These are phyloP conservation scores for Parapristionchus giblindavisi DNA, from an alignment of 2,888 invertebrate species.

Conservation along the genomic window DNA sequence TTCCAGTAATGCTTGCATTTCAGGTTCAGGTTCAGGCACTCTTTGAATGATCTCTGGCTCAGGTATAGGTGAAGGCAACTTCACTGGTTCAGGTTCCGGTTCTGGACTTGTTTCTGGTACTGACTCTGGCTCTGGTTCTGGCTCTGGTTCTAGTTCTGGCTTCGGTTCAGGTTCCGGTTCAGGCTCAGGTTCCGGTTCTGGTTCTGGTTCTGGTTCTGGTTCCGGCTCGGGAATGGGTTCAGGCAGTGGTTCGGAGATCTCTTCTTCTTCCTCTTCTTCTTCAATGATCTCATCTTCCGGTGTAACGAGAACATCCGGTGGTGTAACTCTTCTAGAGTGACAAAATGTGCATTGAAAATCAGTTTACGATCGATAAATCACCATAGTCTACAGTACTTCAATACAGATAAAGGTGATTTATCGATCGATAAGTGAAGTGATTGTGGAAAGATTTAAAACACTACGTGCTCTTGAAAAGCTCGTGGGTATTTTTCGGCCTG, in stretches of 20 bases:
- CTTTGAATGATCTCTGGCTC: background rate
- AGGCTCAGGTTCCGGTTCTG: constrained; percentile 22
- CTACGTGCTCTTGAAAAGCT: too few species aligned
- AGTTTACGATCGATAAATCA: background rate
- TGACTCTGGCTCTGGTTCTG: constrained; percentile 30
- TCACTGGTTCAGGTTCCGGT: constrained; percentile 28
- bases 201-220: constrained; percentile 35
- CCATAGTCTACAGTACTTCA: background rate
- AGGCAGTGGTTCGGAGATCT: constrained; percentile 28
- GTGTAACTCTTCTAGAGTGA: constrained; percentile 24
- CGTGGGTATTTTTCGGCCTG: too few species aligned
- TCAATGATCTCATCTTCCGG: constrained; percentile 28
- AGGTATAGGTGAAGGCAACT: background rate
- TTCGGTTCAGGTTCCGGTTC: constrained; percentile 28
- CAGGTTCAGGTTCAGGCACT: constrained; percentile 14
- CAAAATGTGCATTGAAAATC: background rate
- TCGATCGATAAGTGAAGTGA: too few species aligned
- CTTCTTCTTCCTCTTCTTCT: constrained; percentile 21
- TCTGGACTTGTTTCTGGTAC: constrained; percentile 12
- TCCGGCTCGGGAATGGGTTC: constrained; percentile 36
- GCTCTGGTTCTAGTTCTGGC: constrained; percentile 22
- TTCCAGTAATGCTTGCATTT: background rate
- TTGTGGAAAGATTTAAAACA: too few species aligned
- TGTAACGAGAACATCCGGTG: constrained; percentile 23
- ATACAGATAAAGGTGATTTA: background rate